Evolutionary conservation across 2,113 vertebrate genomes (phyloP).

Genomic region (Galbula dea): DNA sequence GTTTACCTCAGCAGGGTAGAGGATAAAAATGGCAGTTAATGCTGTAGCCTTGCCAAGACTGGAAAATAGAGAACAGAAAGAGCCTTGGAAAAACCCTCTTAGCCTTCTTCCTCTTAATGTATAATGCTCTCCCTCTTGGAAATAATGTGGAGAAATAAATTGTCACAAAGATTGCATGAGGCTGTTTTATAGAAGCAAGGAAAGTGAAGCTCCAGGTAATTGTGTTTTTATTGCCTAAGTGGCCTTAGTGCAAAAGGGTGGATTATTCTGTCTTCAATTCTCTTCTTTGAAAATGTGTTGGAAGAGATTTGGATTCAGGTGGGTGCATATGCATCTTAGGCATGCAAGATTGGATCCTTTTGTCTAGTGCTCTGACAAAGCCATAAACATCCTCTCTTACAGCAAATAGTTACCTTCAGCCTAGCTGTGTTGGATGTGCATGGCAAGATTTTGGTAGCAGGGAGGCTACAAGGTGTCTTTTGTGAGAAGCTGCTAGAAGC

Average conservation of each 20-base stretch:
- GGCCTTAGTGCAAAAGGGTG: background rate
- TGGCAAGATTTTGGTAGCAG: background rate
- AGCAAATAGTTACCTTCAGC: background rate
- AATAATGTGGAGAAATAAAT: background rate
- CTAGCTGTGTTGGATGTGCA: background rate
- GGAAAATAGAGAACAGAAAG: conserved; percentile 15
- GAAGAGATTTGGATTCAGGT: background rate
- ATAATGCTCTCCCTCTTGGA: background rate
- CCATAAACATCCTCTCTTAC: background rate
- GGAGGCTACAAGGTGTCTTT: background rate
- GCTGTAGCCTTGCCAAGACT: conserved; percentile 10
- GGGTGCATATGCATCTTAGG: background rate
- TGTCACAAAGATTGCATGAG: background rate
- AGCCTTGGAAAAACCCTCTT: conserved; percentile 27
- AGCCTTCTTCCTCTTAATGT: background rate
- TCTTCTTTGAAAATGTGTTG: background rate
- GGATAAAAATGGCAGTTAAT: conserved; percentile 26
- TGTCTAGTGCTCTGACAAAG: background rate
- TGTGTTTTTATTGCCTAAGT: background rate
- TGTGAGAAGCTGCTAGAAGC: background rate
- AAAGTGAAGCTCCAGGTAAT: background rate
- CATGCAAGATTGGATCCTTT: background rate
- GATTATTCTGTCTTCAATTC: background rate
- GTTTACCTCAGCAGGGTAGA: conserved; percentile 48
- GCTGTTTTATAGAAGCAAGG: background rate